Base-by-base conservation (phyloP, 2,113 vertebrate species). In the Gnathonemus echidnorhynchus region DNA sequence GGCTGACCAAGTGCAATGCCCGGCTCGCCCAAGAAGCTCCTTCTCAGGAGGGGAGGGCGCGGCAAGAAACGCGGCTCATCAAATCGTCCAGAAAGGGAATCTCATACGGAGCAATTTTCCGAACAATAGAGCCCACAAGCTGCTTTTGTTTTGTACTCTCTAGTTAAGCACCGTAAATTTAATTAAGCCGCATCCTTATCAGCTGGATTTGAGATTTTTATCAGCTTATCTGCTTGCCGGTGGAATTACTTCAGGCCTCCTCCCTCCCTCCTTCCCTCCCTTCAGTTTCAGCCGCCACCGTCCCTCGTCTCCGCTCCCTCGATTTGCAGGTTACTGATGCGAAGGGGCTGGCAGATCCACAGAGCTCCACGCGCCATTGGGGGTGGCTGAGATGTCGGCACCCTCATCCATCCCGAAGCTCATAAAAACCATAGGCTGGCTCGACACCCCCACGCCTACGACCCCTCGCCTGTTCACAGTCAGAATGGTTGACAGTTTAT, bases 211-310 rank as follows among this genome's bases (percentile, higher is more conserved):
- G 50, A 88, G 52, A 91, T 88, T 87, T 91, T 87, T 85, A 88
- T 89, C 85, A 39, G 49, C 42, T 88, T 92, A 90, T 48, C 48
- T 27, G 48, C 50, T 19, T 45, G 56, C 90, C 85, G 80, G 91
- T 42, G 77, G 48, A 91, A 84, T 91, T 56, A 6, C 77, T 87
- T 77, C 19, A 45, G 35, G 89, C 62, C 90, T 89, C 85, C 52
- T 89, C 5, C 87, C 89, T 87, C 27, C 53, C 48, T 45, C 66
- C 50, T 85, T 88, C 27, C 53, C 50, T 46, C 74, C 50, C 49
- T 87, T 91, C 89, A 80, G 89, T 93, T 92, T 92, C 92, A 84
- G 91, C 90, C 35, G 86, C 88, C 89, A 86, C 89, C 86, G 24
- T 52, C 31, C 27, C 89, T 91, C 87, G 90, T 90, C 91, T 62